Percentiles rank a stretch among this genome's conserved stretches.
phyloP scores from a whole-genome alignment of 2,113 vertebrate species.

The Antechinus stuartii region DNA sequence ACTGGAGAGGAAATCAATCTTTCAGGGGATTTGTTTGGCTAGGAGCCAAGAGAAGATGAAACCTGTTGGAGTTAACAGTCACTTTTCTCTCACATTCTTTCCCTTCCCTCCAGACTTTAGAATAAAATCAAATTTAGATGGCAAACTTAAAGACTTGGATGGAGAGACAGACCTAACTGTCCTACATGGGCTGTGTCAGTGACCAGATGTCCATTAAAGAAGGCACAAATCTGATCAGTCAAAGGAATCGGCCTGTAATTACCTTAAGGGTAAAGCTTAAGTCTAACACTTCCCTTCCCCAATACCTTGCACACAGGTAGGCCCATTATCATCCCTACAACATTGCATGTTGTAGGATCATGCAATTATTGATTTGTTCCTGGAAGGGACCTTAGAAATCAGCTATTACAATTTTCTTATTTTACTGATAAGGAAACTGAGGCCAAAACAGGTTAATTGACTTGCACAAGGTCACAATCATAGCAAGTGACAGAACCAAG shows the following conservation, averaged over 20 bases:
- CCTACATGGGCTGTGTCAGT: not conserved
- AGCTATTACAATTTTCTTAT: not conserved
- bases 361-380: not conserved
- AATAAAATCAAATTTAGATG: slow-evolving; percentile 46
- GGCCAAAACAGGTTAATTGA: not conserved
- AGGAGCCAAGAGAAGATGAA: slow-evolving; percentile 67
- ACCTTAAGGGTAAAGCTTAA: not conserved
- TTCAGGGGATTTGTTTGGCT: slow-evolving; percentile 62
- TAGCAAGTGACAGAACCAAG: not conserved
- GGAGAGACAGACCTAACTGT: not conserved
- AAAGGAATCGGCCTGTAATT: not conserved
- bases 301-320: not conserved
- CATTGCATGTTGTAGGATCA: not conserved
- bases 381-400: not conserved
- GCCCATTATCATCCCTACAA: not conserved
- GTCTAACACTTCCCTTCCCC: not conserved
- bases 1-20: slow-evolving; percentile 81
- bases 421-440: not conserved
- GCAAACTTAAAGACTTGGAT: not conserved
- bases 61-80: slow-evolving; percentile 53
- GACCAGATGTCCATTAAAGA: not conserved
- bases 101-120: not conserved
- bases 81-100: not conserved
- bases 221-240: not conserved
- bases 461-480: not conserved